A percentile compares a stretch with the other conserved stretches of the same genome.
These are phyloP conservation scores for Poeciliopsis paucimaculata DNA, from an alignment of 2,797 vertebrate species.

Conservation along the genomic window DNA sequence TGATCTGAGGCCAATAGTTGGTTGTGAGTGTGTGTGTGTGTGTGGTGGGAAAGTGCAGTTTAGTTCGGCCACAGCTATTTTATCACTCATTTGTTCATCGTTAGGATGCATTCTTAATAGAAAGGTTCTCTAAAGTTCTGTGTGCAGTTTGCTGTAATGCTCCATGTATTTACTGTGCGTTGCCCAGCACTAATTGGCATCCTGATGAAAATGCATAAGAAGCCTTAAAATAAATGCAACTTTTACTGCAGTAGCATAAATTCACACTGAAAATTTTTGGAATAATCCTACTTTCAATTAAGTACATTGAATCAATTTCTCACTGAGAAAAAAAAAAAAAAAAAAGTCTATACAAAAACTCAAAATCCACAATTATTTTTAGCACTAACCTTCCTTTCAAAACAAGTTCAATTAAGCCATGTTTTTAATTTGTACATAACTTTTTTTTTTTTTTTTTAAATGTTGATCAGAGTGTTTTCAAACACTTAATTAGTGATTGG, in stretches of 20 bases:
- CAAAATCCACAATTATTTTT: background rate
- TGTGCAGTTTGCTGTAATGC: background rate
- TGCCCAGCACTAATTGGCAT: background rate
- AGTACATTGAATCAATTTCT: background rate
- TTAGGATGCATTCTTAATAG: background rate
- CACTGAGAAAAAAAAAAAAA: background rate
- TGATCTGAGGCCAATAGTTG: constrained; percentile 67
- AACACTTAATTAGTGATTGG: background rate
- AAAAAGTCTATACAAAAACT: background rate
- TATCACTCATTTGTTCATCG: background rate
- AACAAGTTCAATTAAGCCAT: background rate
- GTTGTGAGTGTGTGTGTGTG: constrained; percentile 7
- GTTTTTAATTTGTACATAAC: background rate
- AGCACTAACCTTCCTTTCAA: background rate
- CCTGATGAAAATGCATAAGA: background rate
- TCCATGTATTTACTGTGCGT: background rate
- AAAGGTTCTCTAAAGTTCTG: background rate
- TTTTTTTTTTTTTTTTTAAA: background rate
- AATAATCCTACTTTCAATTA: background rate
- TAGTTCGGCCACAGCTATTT: background rate
- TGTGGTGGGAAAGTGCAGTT: background rate
- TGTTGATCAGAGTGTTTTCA: background rate
- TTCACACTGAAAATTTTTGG: background rate
- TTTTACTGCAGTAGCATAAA: background rate
- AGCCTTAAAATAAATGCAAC: background rate